Base-by-base conservation (phyloP, 2,888 invertebrate genomes). In the Sisyra terminalis region DNA sequence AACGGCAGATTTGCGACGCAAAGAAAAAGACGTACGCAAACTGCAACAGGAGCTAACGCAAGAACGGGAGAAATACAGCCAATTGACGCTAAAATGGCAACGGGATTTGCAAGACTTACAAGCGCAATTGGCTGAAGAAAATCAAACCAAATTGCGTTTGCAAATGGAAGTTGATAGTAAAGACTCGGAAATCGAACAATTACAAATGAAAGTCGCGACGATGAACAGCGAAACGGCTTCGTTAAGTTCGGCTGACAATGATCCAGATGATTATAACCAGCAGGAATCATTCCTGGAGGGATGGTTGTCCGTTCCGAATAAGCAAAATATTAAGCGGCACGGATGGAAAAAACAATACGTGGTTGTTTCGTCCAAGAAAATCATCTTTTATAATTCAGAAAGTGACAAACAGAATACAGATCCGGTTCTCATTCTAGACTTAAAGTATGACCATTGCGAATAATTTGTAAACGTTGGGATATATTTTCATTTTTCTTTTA, bases 261-360 rank as follows among this genome's bases (percentile, higher is more conserved):
- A 89, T 54, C 79, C 75, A 46, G 84, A 75, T 32, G 79, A 85
- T 55, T 81, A 74, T 60, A 59, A 60, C 57, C 73, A 72, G 54
- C 67, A 73, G 51, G 84, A 84, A 56, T 75, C 78, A 52, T 77
- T 82, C 50, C 77, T 96, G 53, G 96, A 96, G 63, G 96, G 96
- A 44, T 96, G 93, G 92, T 73, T 97, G 46, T 87, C 89, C 42
- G 80, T 94, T 53, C 96, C 96, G 43, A 88, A 85, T 59, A 92
- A 90, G 57, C 90, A 92, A 63, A 96, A 96, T 62, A 90, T 93
- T 50, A 78, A 87, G 50, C 74, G 90, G 46, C 92, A 93, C 61
- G 94, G 94, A 40, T 97, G 96, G 96, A 87, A 85, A 65, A 88
- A 88, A 57, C 93, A 94, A 62, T 96, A 88, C 61, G 93, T 96